Percentiles rank a stretch among this genome's conserved stretches.
phyloP scores from a whole-genome alignment of 92 coral and sea anemone species.

The Diadumene lineata region DNA sequence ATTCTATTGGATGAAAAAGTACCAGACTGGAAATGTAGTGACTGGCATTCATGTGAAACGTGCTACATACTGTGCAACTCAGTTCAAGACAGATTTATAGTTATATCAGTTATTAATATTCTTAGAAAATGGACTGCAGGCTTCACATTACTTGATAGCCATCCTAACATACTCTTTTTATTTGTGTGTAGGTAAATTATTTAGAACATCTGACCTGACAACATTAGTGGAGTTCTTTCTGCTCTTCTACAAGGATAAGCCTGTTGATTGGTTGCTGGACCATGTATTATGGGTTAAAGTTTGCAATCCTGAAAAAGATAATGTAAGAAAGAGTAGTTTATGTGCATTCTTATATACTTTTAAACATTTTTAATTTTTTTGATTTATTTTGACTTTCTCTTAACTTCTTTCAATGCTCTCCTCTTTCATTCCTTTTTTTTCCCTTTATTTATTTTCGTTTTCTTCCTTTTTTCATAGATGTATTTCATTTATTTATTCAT shows the following conservation, averaged over 20 bases:
- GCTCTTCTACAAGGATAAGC: conserved; percentile 95
- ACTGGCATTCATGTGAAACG: no score
- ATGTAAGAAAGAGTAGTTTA: conserved; percentile 59
- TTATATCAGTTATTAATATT: neutral
- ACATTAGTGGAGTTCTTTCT: conserved; percentile 86
- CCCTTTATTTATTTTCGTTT: no score
- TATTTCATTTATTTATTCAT: neutral
- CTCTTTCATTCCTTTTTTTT: neutral
- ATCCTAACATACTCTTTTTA: neutral
- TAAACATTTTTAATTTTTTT: no score
- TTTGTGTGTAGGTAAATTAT: conserved; percentile 72
- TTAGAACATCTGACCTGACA: conserved; percentile 81
- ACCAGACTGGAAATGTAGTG: neutral
- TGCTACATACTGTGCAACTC: no score
- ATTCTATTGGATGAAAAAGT: neutral
- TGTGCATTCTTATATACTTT: no score
- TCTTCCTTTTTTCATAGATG: neutral
- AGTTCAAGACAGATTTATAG: no score
- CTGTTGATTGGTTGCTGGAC: conserved; percentile 97
- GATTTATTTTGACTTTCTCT: neutral
- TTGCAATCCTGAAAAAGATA: conserved; percentile 95
- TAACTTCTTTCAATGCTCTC: neutral
- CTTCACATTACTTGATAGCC: no score
- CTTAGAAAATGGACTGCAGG: no score
- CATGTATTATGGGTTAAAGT: conserved; percentile 97